phyloP scores from a whole-genome alignment of 2,113 vertebrate genomes.

The Colaptes auratus region DNA sequence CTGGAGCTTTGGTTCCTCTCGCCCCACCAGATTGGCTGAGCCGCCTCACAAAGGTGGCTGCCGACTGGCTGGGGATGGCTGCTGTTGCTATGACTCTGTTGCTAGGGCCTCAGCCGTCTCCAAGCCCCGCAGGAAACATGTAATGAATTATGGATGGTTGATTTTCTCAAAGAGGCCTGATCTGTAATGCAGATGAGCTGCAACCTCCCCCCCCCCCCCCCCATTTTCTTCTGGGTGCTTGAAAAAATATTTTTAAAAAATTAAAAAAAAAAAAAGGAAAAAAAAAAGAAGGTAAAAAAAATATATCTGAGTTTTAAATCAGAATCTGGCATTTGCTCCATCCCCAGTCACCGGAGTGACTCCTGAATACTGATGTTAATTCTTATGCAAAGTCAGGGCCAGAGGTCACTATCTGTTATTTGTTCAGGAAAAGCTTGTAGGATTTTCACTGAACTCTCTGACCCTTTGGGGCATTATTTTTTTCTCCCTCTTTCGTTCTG shows the following conservation, averaged over 20 bases:
- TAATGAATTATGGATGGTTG: slow-evolving; percentile 95
- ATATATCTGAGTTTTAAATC: slow-evolving; percentile 77
- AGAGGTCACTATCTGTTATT: slow-evolving; percentile 85
- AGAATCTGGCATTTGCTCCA: slow-evolving; percentile 73
- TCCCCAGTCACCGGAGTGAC: slow-evolving; percentile 67
- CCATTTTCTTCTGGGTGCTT: slow-evolving; percentile 79
- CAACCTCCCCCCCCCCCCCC: slow-evolving; percentile 30
- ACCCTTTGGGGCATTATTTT: slow-evolving; percentile 74
- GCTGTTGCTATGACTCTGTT: slow-evolving; percentile 93
- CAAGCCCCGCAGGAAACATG: slow-evolving; percentile 85
- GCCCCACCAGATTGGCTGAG: slow-evolving; percentile 72
- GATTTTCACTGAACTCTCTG: slow-evolving; percentile 75
- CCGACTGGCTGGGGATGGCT: slow-evolving; percentile 79
- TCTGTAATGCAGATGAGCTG: slow-evolving; percentile 93
- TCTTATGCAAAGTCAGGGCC: slow-evolving; percentile 85
- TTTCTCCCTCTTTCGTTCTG: not conserved
- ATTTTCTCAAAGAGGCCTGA: slow-evolving; percentile 84
- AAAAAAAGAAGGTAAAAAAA: not conserved
- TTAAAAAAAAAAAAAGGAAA: not conserved
- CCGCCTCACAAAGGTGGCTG: slow-evolving; percentile 62
- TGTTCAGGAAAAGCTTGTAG: slow-evolving; percentile 82
- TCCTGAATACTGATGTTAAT: slow-evolving; percentile 78
- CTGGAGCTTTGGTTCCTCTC: slow-evolving; percentile 23
- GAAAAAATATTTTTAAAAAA: slow-evolving; percentile 45
- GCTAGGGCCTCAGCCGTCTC: slow-evolving; percentile 85